Base-by-base conservation (phyloP, 2,113 vertebrate species). In the Nothobranchius kuhntae region DNA sequence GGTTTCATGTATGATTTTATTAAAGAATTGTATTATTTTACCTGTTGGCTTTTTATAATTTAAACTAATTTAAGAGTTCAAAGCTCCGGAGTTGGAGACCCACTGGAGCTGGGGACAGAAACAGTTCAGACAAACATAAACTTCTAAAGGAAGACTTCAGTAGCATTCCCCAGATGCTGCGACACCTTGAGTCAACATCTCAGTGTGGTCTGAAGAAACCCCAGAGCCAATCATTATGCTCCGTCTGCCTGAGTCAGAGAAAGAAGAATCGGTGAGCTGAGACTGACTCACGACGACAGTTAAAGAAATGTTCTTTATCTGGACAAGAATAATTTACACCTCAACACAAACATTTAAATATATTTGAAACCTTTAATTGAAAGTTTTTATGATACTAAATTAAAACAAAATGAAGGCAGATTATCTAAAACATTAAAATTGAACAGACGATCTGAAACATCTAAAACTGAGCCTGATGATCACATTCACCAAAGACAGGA, bases 281-380 rank as follows among this genome's bases (percentile, higher is more conserved):
- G 15, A 30, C 30, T 38, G 4, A 38, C 7, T 6, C 38, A 40
- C 3, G 9, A 40, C 38, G 9, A 40, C 38, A 40, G 38, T 21
- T 21, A 40, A 9, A 40, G 9, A 9, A 9, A 45, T 12, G 9
- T 45, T 45, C 44, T 30, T 30, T 30, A 30, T 1, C 44, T 45
- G 26, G 51, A 17, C 12, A 52, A 2, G 17, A n/a, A 6, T 46
- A 6, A 21, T 21, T 21, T 21, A 21, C 21, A 21, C 21, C 21
- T 53, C 30, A 30, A 30, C 30, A 30, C 30, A 44, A 70, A 13
- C 0, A 47, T 6, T 30, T 40, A 40, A 40, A 40, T 6, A 8
- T 9, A 40, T 56, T 52, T 53, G 45, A 54, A 10, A 68, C 13
- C 42, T 80, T 74, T 77, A 75, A 64, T 69, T 21, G 1, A 50